Evolutionary conservation across 1,140 invertebrate genomes (phyloP).

Genomic region (Drosophila leontia): DNA sequence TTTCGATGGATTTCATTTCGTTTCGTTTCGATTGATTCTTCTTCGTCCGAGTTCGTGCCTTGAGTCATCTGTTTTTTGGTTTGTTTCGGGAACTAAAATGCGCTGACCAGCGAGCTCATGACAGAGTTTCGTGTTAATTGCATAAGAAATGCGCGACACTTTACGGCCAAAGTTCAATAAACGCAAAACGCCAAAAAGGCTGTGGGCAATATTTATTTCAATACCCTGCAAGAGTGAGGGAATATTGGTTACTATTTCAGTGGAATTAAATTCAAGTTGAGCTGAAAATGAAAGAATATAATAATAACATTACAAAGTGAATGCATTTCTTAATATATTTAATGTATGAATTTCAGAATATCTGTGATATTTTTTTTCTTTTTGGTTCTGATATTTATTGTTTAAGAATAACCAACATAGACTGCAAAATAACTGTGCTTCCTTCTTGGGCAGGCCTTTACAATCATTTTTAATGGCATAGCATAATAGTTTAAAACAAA

Average conservation of each 20-base stretch:
- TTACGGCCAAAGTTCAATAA: slow-evolving; percentile 75
- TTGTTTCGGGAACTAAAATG: slow-evolving; percentile 20
- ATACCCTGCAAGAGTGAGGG: slow-evolving; percentile 8
- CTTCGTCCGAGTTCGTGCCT: slow-evolving; percentile 63
- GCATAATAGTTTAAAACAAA: slow-evolving; percentile 4
- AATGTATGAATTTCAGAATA: background rate
- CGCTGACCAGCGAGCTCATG: background rate
- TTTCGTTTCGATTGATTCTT: slow-evolving; percentile 26
- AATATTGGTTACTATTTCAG: background rate
- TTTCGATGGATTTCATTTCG: slow-evolving; percentile 29
- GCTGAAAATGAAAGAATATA: background rate
- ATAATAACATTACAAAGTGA: background rate
- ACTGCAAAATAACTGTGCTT: background rate
- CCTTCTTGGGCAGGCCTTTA: background rate
- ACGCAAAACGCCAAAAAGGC: slow-evolving; percentile 52
- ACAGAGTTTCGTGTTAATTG: slow-evolving; percentile 74
- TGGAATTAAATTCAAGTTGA: background rate
- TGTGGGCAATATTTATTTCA: slow-evolving; percentile 24
- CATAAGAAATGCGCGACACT: slow-evolving; percentile 69
- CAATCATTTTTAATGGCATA: background rate
- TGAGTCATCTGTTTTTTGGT: slow-evolving; percentile 70
- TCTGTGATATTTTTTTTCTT: background rate
- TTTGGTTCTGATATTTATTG: background rate
- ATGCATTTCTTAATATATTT: background rate
- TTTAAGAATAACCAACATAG: background rate